These are phyloP conservation scores for Dreissena polymorpha DNA, from an alignment of 1,140 invertebrate genomes.

Conservation along the genomic window DNA sequence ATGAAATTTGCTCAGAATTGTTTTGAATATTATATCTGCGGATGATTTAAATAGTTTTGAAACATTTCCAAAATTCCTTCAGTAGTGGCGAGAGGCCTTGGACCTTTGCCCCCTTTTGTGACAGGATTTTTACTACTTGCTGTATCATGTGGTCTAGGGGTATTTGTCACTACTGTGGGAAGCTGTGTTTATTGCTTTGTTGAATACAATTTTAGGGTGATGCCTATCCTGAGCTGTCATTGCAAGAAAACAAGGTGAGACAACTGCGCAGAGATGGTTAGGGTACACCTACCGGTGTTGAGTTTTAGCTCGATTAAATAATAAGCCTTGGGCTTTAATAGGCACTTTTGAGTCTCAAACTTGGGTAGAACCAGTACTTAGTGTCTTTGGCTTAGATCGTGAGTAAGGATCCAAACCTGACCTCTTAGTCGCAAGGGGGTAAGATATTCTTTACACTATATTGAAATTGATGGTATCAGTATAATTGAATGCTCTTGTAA, in stretches of 20 bases:
- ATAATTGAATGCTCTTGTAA: no score
- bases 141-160: neutral
- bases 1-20: neutral
- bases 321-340: conserved; percentile 1
- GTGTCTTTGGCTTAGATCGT: neutral
- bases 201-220: conserved; percentile 79
- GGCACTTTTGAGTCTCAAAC: neutral
- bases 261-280: neutral
- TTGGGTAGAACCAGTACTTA: neutral
- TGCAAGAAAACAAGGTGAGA: conserved; percentile 84
- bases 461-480: no score
- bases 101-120: neutral
- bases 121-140: neutral
- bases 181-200: conserved; percentile 6
- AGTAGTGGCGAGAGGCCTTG: neutral
- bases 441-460: no score
- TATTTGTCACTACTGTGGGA: neutral
- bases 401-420: neutral
- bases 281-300: neutral
- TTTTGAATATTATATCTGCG: neutral
- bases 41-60: neutral
- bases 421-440: no score
- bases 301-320: neutral
- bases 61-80: neutral
- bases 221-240: conserved; percentile 90